A percentile compares a stretch with the other conserved stretches of the same genome.
phyloP scores from a whole-genome alignment of 2,888 invertebrate genomes.

The Mactromeris polynyma region DNA sequence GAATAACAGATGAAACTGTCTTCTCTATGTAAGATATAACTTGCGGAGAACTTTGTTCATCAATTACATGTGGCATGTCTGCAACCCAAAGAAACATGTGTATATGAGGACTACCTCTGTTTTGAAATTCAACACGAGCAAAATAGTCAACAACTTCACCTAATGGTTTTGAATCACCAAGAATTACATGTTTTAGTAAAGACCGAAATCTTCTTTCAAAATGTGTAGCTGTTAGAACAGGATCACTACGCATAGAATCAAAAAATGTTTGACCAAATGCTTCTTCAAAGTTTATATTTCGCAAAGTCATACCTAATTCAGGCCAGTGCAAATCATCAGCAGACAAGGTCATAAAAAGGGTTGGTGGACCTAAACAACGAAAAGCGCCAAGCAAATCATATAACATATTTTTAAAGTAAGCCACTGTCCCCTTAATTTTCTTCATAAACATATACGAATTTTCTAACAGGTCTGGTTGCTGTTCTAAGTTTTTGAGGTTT shows the following conservation, averaged over 20 bases:
- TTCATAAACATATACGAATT: slow-evolving; percentile 60
- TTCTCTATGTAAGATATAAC: slow-evolving; percentile 38
- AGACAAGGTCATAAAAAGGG: slow-evolving; percentile 66
- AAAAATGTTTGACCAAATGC: slow-evolving; percentile 32
- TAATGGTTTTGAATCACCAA: slow-evolving; percentile 15
- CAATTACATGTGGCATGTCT: neutral
- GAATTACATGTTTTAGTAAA: slow-evolving; percentile 49
- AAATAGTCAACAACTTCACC: slow-evolving; percentile 50
- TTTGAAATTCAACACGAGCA: slow-evolving; percentile 57
- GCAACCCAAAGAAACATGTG: slow-evolving; percentile 57
- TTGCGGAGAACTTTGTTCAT: neutral
- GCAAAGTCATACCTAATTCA: slow-evolving; percentile 57
- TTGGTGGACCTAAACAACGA: slow-evolving; percentile 54
- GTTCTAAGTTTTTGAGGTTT: neutral
- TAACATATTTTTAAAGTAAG: slow-evolving; percentile 42
- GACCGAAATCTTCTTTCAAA: slow-evolving; percentile 56
- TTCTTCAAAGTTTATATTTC: slow-evolving; percentile 33
- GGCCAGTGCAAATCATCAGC: slow-evolving; percentile 67
- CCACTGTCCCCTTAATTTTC: too few relatives aligned
- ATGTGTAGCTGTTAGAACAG: slow-evolving; percentile 49
- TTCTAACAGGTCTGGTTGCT: neutral
- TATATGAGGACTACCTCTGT: slow-evolving; percentile 47
- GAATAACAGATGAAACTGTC: slow-evolving; percentile 20
- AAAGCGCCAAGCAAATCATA: slow-evolving; percentile 47
- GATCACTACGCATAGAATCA: slow-evolving; percentile 35